A percentile compares a stretch with the other conserved stretches of the same genome.
These are phyloP conservation scores for Ahaetulla prasina DNA, from an alignment of 2,113 vertebrate species.

Conservation along the genomic window DNA sequence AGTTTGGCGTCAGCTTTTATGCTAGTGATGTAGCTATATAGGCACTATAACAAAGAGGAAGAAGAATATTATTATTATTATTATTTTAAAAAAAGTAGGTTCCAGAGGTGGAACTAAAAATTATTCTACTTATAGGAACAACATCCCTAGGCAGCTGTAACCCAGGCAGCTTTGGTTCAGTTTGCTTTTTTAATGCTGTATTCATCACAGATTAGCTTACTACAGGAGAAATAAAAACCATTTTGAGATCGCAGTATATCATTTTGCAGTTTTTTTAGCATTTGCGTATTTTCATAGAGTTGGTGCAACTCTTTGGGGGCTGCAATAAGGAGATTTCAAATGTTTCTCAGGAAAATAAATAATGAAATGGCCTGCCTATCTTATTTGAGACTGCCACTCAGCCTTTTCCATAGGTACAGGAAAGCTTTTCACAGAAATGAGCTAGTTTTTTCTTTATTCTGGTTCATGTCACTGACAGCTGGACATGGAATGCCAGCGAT, in stretches of 20 bases:
- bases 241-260: background rate
- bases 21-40: background rate
- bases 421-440: background rate
- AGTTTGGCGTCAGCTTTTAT: constrained; percentile 23
- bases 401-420: background rate
- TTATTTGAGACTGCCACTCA: background rate
- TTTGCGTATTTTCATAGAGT: background rate
- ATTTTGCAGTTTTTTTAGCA: background rate
- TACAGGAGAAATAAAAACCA: background rate
- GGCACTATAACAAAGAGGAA: background rate
- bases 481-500: background rate
- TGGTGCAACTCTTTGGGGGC: background rate
- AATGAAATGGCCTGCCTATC: background rate
- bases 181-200: constrained; percentile 9
- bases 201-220: constrained; percentile 5
- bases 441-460: background rate
- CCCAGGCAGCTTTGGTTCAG: background rate
- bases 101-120: background rate
- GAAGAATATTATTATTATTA: background rate
- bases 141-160: background rate
- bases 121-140: background rate
- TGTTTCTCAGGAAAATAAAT: background rate
- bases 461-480: background rate
- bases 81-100: constrained; percentile 26
- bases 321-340: background rate